A percentile compares a stretch with the other conserved stretches of the same genome.
Conservation (phyloP, 2,797 vertebrate genomes). For the Acanthurus tractus region DNA sequence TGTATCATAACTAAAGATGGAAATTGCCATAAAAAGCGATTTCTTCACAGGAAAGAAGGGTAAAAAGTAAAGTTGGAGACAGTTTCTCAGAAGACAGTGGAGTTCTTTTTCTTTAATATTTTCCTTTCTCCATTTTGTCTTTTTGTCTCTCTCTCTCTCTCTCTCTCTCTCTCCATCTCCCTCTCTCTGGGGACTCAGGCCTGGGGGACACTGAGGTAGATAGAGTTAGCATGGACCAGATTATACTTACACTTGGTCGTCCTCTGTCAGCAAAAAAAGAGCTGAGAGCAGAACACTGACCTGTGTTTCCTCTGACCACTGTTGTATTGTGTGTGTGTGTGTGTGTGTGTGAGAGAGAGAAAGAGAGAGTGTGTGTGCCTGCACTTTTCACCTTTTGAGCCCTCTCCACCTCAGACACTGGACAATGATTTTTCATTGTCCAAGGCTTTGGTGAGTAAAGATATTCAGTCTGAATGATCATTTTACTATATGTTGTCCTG, state of each 20-base stretch:
- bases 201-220: conserved; percentile 57
- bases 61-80: conserved; percentile 22
- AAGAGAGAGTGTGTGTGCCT: conserved; percentile 12
- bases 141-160: conserved; percentile 26
- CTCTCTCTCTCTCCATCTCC: conserved; percentile 22
- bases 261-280: conserved; percentile 81
- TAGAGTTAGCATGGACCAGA: conserved; percentile 73
- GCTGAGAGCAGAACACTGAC: conserved; percentile 78
- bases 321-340: conserved; percentile 4
- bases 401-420: conserved; percentile 21
- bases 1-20: not conserved
- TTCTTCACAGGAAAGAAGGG: conserved; percentile 13
- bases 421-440: conserved; percentile 37
- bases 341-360: not conserved
- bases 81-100: conserved; percentile 18
- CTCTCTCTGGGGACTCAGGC: conserved; percentile 49
- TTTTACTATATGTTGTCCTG: not conserved
- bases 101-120: conserved; percentile 21
- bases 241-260: conserved; percentile 71
- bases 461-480: conserved; percentile 17
- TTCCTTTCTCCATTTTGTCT: conserved; percentile 39
- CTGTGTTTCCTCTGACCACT: conserved; percentile 66
- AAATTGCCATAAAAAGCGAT: not conserved
- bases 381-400: conserved; percentile 41
- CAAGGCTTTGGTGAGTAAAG: conserved; percentile 14